Percentiles rank a stretch among this genome's conserved stretches.
Conservation (phyloP, 2,113 vertebrate genomes). For the Callipepla californica region DNA sequence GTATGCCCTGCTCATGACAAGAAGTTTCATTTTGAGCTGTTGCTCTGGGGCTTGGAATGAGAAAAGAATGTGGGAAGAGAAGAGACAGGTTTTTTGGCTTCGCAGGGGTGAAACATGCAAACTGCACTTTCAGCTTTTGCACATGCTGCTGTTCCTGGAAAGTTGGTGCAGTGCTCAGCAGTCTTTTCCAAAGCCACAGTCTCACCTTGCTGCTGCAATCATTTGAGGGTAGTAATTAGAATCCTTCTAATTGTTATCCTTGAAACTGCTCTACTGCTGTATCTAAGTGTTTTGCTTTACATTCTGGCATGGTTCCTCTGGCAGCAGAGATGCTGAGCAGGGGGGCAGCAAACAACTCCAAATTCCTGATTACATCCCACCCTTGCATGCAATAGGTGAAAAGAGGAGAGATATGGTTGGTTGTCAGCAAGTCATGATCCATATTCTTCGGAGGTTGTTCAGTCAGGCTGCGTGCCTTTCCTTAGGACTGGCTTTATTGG, state of each 20-base stretch:
- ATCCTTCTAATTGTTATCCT: neutral
- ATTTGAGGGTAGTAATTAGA: neutral
- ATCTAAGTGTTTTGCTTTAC: fast-evolving
- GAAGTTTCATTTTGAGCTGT: neutral
- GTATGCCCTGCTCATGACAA: neutral
- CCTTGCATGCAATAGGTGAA: neutral
- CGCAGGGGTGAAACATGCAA: fast-evolving
- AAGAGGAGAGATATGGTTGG: neutral
- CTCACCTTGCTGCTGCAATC: neutral
- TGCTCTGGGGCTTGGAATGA: fast-evolving
- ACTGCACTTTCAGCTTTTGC: fast-evolving
- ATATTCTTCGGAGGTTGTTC: neutral
- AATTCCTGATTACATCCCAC: neutral
- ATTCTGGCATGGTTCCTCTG: neutral
- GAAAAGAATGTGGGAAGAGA: neutral
- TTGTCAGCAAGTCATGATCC: neutral
- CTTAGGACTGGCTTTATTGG: neutral
- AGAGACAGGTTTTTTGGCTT: neutral
- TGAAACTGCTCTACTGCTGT: neutral
- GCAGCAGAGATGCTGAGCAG: neutral
- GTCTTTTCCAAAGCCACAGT: neutral
- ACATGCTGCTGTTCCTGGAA: fast-evolving
- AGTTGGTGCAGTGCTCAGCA: neutral
- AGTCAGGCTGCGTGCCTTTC: neutral
- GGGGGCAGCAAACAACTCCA: fast-evolving